Percentiles rank a stretch among this genome's conserved stretches.
Conservation (phyloP, 2,113 vertebrate species). For the Meleagris gallopavo region DNA sequence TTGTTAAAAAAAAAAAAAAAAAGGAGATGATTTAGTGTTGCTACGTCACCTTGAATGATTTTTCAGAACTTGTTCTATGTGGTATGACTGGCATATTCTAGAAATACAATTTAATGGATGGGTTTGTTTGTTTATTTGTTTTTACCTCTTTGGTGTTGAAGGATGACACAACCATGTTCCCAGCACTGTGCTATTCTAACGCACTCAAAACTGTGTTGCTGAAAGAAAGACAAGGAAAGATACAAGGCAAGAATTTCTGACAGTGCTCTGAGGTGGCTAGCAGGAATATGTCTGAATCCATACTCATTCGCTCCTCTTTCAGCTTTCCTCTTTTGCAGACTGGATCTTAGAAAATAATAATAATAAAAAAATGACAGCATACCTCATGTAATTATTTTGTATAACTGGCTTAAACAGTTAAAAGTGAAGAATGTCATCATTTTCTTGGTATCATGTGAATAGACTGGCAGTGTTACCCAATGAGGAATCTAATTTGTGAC, state of each 20-base stretch:
- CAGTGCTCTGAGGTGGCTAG: neutral
- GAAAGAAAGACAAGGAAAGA: neutral
- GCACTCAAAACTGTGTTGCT: neutral
- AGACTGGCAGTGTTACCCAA: neutral
- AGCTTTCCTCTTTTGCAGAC: neutral
- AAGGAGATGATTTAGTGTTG: neutral
- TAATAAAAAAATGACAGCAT: neutral
- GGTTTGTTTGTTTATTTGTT: neutral
- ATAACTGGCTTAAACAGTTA: neutral
- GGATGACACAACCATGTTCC: neutral
- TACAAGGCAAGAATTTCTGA: neutral
- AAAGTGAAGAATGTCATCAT: neutral
- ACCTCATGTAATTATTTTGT: neutral
- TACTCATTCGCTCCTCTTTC: neutral
- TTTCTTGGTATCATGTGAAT: neutral
- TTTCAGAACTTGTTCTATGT: neutral
- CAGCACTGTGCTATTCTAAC: neutral
- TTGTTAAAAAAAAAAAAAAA: neutral
- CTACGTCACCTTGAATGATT: rapidly evolving
- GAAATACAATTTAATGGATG: neutral
- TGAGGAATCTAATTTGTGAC: neutral
- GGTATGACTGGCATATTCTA: neutral
- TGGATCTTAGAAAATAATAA: neutral
- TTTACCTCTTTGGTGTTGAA: neutral
- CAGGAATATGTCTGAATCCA: neutral